A percentile compares a stretch with the other conserved stretches of the same genome.
Conservation (phyloP, 1,140 invertebrate genomes). For the Arctopsyche grandis region DNA sequence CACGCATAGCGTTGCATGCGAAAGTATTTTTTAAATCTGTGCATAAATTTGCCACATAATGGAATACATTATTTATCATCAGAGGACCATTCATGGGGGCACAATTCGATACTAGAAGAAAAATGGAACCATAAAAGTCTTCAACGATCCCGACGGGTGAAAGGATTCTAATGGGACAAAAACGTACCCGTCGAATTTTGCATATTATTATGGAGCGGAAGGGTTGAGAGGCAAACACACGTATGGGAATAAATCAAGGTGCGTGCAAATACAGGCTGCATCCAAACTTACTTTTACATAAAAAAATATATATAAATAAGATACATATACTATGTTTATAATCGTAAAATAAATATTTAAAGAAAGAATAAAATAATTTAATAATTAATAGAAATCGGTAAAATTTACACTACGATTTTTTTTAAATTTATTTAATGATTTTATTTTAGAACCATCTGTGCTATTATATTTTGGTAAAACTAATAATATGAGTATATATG, state of each 20-base stretch:
- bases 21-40: constrained; percentile 46
- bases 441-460: no score
- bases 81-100: constrained; percentile 49
- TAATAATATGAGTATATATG: no score
- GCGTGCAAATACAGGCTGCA: constrained; percentile 29
- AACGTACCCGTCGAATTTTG: constrained; percentile 49
- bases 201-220: constrained; percentile 52
- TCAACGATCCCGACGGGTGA: constrained; percentile 44
- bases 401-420: no score
- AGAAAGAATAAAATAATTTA: no score
- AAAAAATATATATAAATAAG: background rate
- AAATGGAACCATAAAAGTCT: constrained; percentile 54
- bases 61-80: constrained; percentile 56
- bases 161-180: constrained; percentile 37
- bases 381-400: no score
- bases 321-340: background rate
- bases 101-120: constrained; percentile 55
- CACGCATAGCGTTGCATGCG: constrained; percentile 40
- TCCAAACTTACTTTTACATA: background rate
- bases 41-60: constrained; percentile 54
- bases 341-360: no score
- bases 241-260: constrained; percentile 49
- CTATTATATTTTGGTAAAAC: no score
- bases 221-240: constrained; percentile 41
- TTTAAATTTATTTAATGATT: no score